Conservation (phyloP, 2,888 invertebrate genomes). For the Cryptus armator region DNA sequence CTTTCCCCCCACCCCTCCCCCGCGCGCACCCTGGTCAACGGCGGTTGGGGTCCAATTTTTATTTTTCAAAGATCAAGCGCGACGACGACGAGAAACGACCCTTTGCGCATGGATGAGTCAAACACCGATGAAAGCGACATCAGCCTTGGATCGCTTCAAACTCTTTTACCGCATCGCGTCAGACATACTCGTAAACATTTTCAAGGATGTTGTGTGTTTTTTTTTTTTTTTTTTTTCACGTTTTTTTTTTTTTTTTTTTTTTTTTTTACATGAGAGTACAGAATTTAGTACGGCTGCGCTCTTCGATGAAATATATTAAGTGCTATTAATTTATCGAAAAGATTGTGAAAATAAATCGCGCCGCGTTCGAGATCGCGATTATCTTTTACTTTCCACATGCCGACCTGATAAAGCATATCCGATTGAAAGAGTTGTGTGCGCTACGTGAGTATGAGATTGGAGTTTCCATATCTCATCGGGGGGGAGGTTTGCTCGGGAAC, state of each 20-base stretch:
- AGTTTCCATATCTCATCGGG: slow-evolving; percentile 48
- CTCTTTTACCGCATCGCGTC: not conserved
- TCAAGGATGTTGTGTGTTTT: not conserved
- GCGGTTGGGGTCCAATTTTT: slow-evolving; percentile 20
- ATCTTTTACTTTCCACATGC: slow-evolving; percentile 28
- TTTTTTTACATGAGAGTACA: not conserved
- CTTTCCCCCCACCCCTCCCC: not conserved
- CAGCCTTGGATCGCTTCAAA: slow-evolving; percentile 3
- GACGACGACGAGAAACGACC: slow-evolving; percentile 8
- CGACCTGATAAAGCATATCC: slow-evolving; percentile 53
- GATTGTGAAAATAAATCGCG: slow-evolving; percentile 17
- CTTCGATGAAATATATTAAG: not conserved
- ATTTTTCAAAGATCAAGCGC: slow-evolving; percentile 56
- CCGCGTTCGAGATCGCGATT: slow-evolving; percentile 31
- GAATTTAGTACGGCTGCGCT: not conserved
- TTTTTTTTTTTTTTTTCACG: not conserved
- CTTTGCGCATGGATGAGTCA: slow-evolving; percentile 47
- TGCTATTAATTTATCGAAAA: slow-evolving; percentile 18
- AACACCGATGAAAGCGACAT: slow-evolving; percentile 15
- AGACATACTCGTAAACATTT: not conserved
- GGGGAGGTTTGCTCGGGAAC: slow-evolving; percentile 14
- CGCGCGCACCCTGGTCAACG: not conserved
- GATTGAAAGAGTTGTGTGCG: slow-evolving; percentile 22
- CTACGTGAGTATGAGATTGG: slow-evolving; percentile 10
- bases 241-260: not conserved